These are phyloP conservation scores for Bradypus variegatus DNA, from an alignment of 2,797 vertebrate genomes.

Conservation along the genomic window DNA sequence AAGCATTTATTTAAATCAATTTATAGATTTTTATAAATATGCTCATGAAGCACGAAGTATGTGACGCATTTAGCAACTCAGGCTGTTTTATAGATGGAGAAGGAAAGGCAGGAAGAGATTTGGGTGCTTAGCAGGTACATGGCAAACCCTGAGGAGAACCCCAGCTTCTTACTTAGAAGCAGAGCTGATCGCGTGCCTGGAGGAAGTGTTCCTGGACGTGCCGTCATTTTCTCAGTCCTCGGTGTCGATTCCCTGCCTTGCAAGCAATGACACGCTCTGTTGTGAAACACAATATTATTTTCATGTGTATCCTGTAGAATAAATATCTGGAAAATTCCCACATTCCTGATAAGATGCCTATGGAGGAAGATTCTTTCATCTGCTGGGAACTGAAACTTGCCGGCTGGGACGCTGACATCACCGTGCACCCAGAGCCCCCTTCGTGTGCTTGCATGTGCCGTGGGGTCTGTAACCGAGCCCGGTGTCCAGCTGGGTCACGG, in stretches of 20 bases:
- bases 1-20: neutral
- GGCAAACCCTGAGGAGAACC: neutral
- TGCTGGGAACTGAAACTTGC: conserved; percentile 27
- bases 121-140: no score
- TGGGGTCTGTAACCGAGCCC: neutral
- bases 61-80: no score
- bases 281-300: conserved; percentile 51
- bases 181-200: neutral
- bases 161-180: neutral
- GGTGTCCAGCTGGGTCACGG: rapidly evolving
- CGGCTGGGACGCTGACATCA: conserved; percentile 43
- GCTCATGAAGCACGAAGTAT: neutral
- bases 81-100: neutral
- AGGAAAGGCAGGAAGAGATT: neutral
- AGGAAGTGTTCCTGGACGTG: neutral
- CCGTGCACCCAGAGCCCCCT: conserved; percentile 33
- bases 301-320: conserved; percentile 62
- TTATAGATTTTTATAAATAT: neutral
- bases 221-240: conserved; percentile 11
- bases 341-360: conserved; percentile 61
- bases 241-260: conserved; percentile 51
- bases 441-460: neutral
- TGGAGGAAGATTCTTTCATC: conserved; percentile 60
- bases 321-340: conserved; percentile 59
- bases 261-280: conserved; percentile 53